Percentiles rank a stretch among this genome's conserved stretches.
These are phyloP conservation scores for Rhizoglyphus robini DNA, from an alignment of 1,140 invertebrate genomes.

Conservation along the genomic window DNA sequence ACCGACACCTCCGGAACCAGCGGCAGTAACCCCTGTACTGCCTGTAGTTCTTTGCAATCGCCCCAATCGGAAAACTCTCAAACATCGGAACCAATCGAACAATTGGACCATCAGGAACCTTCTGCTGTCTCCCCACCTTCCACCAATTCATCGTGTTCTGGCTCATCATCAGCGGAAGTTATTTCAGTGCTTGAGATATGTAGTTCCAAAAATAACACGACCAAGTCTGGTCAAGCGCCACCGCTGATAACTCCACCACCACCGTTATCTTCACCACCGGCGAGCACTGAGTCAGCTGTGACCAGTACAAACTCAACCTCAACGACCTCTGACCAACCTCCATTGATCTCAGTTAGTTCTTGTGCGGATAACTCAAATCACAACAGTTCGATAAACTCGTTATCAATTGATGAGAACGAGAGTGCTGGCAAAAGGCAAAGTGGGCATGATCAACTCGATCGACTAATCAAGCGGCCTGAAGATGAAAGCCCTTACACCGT, in stretches of 20 bases:
- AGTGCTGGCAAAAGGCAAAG: neutral
- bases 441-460: too few species aligned
- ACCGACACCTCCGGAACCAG: too few species aligned
- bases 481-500: neutral
- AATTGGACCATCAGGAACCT: neutral
- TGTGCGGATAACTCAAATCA: too few species aligned
- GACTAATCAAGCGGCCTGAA: too few species aligned
- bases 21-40: too few species aligned
- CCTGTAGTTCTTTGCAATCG: too few species aligned
- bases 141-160: too few species aligned
- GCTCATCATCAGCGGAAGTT: neutral
- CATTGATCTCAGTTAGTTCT: slow-evolving; percentile 3
- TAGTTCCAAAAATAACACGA: neutral
- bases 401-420: neutral
- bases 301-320: neutral
- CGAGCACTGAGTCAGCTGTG: neutral
- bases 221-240: neutral
- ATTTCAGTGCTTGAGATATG: neutral
- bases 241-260: neutral
- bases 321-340: neutral
- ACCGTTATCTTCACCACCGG: neutral
- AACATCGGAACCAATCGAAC: too few species aligned
- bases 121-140: too few species aligned
- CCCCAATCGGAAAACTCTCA: too few species aligned
- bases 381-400: neutral